These are phyloP conservation scores for Brienomyrus longianalis DNA, from an alignment of 2,113 vertebrate genomes.

Conservation along the genomic window DNA sequence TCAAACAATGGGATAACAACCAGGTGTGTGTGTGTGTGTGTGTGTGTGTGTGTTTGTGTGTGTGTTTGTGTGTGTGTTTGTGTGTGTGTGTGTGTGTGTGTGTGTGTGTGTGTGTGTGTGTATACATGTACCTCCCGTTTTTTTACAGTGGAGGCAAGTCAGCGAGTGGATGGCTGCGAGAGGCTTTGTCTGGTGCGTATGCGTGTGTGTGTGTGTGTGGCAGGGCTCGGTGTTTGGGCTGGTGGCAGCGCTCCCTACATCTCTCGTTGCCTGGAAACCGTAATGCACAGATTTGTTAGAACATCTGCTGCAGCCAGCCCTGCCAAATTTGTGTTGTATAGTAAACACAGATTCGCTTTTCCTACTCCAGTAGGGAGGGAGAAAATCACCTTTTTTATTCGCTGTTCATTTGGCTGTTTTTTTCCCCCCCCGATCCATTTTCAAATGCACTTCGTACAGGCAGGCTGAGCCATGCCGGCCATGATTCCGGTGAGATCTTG, in stretches of 20 bases:
- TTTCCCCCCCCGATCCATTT: neutral
- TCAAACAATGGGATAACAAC: no score
- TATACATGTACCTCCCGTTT: fast-evolving
- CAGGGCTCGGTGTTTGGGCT: neutral
- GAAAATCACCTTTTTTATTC: slow-evolving; percentile 17
- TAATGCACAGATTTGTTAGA: slow-evolving; percentile 25
- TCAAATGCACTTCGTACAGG: neutral
- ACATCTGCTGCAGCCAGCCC: slow-evolving; percentile 23
- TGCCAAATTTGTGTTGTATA: slow-evolving; percentile 29
- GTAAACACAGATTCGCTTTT: slow-evolving; percentile 18
- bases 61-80: no score
- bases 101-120: neutral
- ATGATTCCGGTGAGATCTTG: neutral
- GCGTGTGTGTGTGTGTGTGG: neutral
- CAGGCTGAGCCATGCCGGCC: neutral
- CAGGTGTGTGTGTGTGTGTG: no score
- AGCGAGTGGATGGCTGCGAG: neutral
- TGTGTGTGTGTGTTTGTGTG: no score
- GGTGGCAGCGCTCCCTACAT: slow-evolving; percentile 13
- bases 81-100: neutral
- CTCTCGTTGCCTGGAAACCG: slow-evolving; percentile 24
- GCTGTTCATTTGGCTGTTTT: slow-evolving; percentile 7
- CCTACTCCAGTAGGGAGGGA: slow-evolving; percentile 19
- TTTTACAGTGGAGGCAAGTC: neutral
- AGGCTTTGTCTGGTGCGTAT: neutral